Conservation (phyloP, 2,888 invertebrate genomes). For the Colostygia pectinataria region DNA sequence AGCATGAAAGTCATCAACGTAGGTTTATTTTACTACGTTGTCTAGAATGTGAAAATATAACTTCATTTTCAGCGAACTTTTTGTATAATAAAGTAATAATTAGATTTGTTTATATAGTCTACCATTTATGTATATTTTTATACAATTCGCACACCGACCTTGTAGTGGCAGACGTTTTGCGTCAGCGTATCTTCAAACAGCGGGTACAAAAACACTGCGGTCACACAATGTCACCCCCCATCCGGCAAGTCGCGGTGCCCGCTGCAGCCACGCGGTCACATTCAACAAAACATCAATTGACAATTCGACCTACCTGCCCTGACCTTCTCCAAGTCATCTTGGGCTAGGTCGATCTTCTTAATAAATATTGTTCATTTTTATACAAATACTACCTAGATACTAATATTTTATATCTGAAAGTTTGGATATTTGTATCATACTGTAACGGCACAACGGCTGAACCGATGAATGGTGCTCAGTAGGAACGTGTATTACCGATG, state of each 20-base stretch:
- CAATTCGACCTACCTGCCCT: conserved; percentile 58
- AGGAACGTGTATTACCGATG: no score
- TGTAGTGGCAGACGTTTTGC: conserved; percentile 61
- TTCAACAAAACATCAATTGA: conserved; percentile 64
- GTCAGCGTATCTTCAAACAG: conserved; percentile 67
- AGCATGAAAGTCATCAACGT: no score
- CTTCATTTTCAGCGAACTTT: no score
- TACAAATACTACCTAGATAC: no score
- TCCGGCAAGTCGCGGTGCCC: conserved; percentile 61
- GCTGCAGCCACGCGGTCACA: conserved; percentile 53
- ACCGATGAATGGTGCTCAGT: no score
- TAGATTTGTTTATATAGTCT: conserved; percentile 2
- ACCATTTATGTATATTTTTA: conserved; percentile 13
- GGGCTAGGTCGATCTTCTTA: conserved; percentile 36
- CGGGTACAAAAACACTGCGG: conserved; percentile 67
- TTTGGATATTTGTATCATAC: no score
- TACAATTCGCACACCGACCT: conserved; percentile 49
- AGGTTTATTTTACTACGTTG: no score
- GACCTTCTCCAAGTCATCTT: conserved; percentile 49
- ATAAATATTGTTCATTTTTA: conserved; percentile 10
- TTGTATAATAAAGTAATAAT: conserved; percentile 8
- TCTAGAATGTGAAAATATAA: no score
- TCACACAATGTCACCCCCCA: conserved; percentile 76
- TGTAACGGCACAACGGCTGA: no score
- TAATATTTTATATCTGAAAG: no score